Evolutionary conservation across 92 coral and sea anemone genomes (phyloP).

Genomic region (Parazoanthus atlanticus): DNA sequence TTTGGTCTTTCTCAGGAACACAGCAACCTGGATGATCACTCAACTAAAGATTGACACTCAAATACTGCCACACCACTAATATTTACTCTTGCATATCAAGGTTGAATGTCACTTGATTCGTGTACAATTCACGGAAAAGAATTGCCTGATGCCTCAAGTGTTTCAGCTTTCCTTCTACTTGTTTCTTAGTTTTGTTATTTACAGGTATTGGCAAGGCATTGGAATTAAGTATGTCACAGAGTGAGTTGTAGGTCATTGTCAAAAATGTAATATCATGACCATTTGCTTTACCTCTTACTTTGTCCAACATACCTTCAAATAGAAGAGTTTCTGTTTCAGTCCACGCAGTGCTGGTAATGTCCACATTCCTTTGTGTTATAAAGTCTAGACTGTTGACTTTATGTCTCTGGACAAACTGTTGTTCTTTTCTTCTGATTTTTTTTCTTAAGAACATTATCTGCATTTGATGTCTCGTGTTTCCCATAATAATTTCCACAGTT

Average conservation of each 20-base stretch:
- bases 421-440: conserved; percentile 14
- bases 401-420: conserved; percentile 43
- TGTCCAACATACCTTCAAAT: conserved; percentile 33
- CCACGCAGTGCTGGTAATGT: conserved; percentile 28
- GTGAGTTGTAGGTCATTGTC: conserved; percentile 13
- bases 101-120: background rate
- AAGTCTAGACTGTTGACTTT: conserved; percentile 38
- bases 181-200: conserved; percentile 18
- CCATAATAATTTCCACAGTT: conserved; percentile 43
- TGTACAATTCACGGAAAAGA: background rate
- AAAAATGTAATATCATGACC: conserved; percentile 46
- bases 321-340: conserved; percentile 41
- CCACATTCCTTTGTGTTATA: conserved; percentile 32
- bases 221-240: background rate
- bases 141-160: conserved; percentile 14
- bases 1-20: too few species aligned
- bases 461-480: conserved; percentile 1
- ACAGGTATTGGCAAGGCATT: conserved; percentile 40
- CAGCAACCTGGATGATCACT: too few species aligned
- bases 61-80: too few species aligned
- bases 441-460: background rate
- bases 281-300: conserved; percentile 36
- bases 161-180: conserved; percentile 35
- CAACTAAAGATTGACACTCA: too few species aligned
- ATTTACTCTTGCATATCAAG: too few species aligned